Conservation (phyloP, 2,797 vertebrate species). For the Perodicticus potto region DNA sequence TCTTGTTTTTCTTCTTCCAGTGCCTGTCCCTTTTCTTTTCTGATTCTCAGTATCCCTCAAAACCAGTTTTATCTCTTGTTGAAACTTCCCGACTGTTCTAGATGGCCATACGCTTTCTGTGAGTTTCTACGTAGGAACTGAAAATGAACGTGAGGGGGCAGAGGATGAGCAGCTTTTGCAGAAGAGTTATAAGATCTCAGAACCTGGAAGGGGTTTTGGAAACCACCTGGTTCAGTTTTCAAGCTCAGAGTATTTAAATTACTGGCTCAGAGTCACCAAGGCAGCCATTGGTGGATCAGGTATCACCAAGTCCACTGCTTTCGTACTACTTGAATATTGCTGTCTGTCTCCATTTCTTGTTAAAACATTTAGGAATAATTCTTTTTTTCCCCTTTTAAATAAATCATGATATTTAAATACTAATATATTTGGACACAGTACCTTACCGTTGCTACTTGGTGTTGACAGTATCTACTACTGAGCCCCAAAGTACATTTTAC, state of each 20-base stretch:
- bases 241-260: background rate
- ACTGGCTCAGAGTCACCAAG: background rate
- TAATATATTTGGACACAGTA: background rate
- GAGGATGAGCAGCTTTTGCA: background rate
- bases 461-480: background rate
- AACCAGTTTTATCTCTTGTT: background rate
- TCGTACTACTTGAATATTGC: background rate
- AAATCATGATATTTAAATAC: conserved; percentile 16
- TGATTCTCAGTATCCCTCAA: background rate
- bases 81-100: background rate
- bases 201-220: background rate
- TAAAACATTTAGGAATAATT: background rate
- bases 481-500: background rate
- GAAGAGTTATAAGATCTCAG: background rate
- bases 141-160: background rate
- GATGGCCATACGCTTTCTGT: background rate
- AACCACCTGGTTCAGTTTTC: background rate
- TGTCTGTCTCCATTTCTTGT: background rate
- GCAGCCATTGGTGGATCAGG: background rate
- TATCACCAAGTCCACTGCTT: background rate
- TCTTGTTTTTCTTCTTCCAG: background rate
- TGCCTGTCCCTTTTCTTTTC: background rate
- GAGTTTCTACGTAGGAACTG: background rate
- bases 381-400: background rate
- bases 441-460: background rate